These are phyloP conservation scores for Sylvia borin DNA, from an alignment of 2,797 vertebrate species.

Conservation along the genomic window DNA sequence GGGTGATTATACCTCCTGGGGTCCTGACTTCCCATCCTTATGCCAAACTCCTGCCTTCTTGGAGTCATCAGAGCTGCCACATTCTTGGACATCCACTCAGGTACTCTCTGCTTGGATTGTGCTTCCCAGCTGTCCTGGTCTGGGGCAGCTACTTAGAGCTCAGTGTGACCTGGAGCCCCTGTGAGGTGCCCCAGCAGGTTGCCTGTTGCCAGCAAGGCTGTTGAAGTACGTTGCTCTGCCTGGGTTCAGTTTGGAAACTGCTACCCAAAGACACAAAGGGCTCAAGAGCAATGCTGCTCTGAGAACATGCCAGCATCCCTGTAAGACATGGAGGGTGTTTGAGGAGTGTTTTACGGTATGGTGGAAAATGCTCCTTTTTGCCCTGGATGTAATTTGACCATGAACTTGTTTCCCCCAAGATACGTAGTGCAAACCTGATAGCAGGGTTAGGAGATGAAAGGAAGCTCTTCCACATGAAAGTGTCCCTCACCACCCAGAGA, in stretches of 20 bases:
- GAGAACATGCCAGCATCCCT: background rate
- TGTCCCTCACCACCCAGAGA: background rate
- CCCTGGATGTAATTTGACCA: background rate
- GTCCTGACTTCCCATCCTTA: background rate
- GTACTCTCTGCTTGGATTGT: background rate
- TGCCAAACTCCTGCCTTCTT: background rate
- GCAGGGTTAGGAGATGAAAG: background rate
- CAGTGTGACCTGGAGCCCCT: background rate
- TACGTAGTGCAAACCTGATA: background rate
- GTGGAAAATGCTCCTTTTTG: background rate
- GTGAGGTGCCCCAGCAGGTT: background rate
- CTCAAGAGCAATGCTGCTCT: background rate
- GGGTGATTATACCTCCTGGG: background rate
- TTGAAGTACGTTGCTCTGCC: background rate
- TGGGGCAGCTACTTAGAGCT: background rate
- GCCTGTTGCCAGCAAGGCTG: background rate
- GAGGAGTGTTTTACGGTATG: background rate
- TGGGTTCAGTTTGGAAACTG: background rate
- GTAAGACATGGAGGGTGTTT: too few relatives aligned
- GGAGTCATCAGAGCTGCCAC: background rate
- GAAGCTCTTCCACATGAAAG: background rate
- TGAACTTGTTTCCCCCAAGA: background rate
- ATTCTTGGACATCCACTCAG: background rate
- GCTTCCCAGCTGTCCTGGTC: background rate
- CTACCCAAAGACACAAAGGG: accelerated